phyloP scores from a whole-genome alignment of 2,113 vertebrate genomes.

The Synchiropus splendidus region DNA sequence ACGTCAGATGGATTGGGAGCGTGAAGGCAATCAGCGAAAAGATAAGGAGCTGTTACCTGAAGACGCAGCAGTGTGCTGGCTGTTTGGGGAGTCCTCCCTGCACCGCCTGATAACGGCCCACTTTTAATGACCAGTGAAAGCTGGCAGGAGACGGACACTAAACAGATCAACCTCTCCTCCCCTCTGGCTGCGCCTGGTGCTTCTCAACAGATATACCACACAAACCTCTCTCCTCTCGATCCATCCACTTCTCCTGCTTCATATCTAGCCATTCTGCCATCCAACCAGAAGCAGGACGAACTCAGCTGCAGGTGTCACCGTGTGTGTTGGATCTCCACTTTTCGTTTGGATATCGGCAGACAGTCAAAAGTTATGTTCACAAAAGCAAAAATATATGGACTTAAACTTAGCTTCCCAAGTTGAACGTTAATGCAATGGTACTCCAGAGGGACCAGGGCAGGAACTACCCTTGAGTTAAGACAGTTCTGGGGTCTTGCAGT shows the following conservation, averaged over 20 bases:
- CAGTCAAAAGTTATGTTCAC: too few relatives aligned
- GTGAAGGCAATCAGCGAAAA: constrained; percentile 67
- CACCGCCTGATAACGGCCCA: constrained; percentile 65
- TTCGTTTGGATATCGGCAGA: too few relatives aligned
- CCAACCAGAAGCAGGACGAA: constrained; percentile 12
- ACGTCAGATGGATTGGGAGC: constrained; percentile 68
- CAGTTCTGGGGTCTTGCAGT: too few relatives aligned
- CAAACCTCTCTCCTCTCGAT: constrained; percentile 32
- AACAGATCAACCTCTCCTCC: constrained; percentile 67
- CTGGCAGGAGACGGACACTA: constrained; percentile 68
- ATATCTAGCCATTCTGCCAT: constrained; percentile 42
- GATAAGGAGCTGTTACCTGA: constrained; percentile 74
- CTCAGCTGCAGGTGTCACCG: too few relatives aligned
- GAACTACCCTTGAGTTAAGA: too few relatives aligned
- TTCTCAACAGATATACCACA: constrained; percentile 52
- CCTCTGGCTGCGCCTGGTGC: constrained; percentile 55
- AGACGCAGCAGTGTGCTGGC: constrained; percentile 58
- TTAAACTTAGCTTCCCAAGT: too few relatives aligned
- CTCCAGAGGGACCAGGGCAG: too few relatives aligned
- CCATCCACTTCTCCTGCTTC: constrained; percentile 43
- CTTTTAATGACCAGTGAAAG: constrained; percentile 72
- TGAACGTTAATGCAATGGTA: too few relatives aligned
- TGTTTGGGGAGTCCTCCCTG: constrained; percentile 64
- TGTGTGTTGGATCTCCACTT: too few relatives aligned
- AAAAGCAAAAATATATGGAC: too few relatives aligned